Percentiles rank a stretch among this genome's conserved stretches.
Conservation (phyloP, 2,797 vertebrate genomes). For the Meriones psammophilus region DNA sequence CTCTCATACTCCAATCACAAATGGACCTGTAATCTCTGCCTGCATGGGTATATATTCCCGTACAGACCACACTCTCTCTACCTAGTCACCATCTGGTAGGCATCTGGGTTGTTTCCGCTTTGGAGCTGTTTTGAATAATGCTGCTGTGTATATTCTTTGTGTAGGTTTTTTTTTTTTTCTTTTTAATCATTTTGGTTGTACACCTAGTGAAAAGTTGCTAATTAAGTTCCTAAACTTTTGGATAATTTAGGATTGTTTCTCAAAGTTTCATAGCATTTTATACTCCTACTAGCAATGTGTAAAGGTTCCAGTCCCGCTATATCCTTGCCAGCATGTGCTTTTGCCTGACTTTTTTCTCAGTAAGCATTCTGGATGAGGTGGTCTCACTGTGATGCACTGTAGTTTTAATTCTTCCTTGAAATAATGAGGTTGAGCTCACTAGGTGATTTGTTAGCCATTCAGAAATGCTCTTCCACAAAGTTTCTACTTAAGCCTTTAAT, state of each 20-base stretch:
- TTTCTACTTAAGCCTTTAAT: not conserved
- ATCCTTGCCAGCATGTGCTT: not conserved
- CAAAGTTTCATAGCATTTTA: not conserved
- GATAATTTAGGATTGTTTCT: not conserved
- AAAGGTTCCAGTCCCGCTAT: not conserved
- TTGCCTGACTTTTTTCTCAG: not conserved
- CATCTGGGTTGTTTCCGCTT: not conserved
- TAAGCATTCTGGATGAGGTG: not conserved
- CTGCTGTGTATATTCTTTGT: not conserved
- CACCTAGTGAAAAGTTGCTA: not conserved
- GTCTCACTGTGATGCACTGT: not conserved
- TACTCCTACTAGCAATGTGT: not conserved
- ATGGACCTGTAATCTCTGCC: not conserved
- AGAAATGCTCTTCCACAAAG: not conserved
- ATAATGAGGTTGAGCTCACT: not conserved
- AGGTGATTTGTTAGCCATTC: not conserved
- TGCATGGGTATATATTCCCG: not conserved
- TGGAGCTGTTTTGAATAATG: not conserved
- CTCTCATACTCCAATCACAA: not conserved
- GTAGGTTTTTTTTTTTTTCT: not conserved
- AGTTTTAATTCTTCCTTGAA: conserved; percentile 9
- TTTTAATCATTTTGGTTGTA: not conserved
- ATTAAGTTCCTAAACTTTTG: not conserved
- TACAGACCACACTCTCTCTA: not conserved
- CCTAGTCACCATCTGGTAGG: not conserved